Percentiles rank a stretch among this genome's conserved stretches.
Evolutionary conservation across 2,113 vertebrate genomes (phyloP).

Genomic region (Hystrix brachyura): DNA sequence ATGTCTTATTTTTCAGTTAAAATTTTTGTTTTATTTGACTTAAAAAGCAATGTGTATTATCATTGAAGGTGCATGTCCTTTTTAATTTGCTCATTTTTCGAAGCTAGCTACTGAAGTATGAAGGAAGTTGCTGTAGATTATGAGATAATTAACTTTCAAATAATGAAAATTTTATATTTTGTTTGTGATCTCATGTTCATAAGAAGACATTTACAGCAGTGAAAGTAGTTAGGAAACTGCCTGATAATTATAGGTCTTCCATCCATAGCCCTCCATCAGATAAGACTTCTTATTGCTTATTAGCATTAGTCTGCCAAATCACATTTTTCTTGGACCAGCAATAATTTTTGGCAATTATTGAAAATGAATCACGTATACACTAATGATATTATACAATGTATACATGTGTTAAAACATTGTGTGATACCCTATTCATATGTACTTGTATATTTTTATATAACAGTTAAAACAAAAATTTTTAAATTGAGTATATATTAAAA

Average conservation of each 20-base stretch:
- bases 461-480: not conserved
- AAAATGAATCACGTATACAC: not conserved
- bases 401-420: not conserved
- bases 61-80: not conserved
- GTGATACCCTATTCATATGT: not conserved
- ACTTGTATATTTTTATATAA: not conserved
- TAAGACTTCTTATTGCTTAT: not conserved
- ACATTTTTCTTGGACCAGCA: not conserved
- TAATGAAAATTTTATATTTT: not conserved
- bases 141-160: not conserved
- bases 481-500: not conserved
- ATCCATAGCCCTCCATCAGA: not conserved
- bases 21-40: not conserved
- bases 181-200: not conserved
- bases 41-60: not conserved
- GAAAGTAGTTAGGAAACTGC: not conserved
- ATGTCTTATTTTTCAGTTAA: not conserved
- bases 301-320: not conserved
- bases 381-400: not conserved
- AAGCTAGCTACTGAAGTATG: not conserved
- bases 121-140: not conserved
- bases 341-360: not conserved
- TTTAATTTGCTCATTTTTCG: not conserved
- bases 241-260: not conserved
- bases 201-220: not conserved